Conservation (phyloP, 2,113 vertebrate species). For the Eupsittula cactorum region DNA sequence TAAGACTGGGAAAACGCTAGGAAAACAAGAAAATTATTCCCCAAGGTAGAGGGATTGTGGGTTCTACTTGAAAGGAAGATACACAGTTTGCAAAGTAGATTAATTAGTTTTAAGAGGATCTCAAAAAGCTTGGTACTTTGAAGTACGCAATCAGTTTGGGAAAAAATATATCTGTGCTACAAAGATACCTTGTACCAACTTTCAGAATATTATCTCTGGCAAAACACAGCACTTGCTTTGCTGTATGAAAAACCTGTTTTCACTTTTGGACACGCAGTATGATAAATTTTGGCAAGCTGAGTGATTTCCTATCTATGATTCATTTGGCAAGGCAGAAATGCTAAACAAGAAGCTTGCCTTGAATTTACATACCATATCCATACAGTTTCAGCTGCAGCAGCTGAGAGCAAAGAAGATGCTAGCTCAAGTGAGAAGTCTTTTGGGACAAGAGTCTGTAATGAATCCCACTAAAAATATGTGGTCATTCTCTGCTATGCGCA, state of each 20-base stretch:
- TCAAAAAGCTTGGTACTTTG: constrained; percentile 67
- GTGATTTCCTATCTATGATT: constrained; percentile 62
- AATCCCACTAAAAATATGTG: neutral
- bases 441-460: neutral
- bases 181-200: constrained; percentile 70
- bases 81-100: constrained; percentile 71
- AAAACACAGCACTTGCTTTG: constrained; percentile 71
- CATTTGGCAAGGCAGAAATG: constrained; percentile 59
- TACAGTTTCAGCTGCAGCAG: constrained; percentile 39
- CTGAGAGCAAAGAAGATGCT: constrained; percentile 40
- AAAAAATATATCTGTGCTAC: constrained; percentile 59
- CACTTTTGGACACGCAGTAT: constrained; percentile 68
- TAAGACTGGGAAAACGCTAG: constrained; percentile 64
- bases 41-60: constrained; percentile 57
- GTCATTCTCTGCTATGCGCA: neutral
- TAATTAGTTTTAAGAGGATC: constrained; percentile 76
- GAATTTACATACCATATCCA: constrained; percentile 26
- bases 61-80: constrained; percentile 65
- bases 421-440: constrained; percentile 15
- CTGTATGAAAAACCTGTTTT: constrained; percentile 65
- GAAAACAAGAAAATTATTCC: constrained; percentile 74
- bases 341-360: constrained; percentile 58
- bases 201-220: constrained; percentile 72
- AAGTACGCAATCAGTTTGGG: constrained; percentile 65
- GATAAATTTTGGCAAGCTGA: constrained; percentile 70